Percentiles rank a stretch among this genome's conserved stretches.
Conservation (phyloP, 2,888 invertebrate species). For the Agriopis leucophaearia region DNA sequence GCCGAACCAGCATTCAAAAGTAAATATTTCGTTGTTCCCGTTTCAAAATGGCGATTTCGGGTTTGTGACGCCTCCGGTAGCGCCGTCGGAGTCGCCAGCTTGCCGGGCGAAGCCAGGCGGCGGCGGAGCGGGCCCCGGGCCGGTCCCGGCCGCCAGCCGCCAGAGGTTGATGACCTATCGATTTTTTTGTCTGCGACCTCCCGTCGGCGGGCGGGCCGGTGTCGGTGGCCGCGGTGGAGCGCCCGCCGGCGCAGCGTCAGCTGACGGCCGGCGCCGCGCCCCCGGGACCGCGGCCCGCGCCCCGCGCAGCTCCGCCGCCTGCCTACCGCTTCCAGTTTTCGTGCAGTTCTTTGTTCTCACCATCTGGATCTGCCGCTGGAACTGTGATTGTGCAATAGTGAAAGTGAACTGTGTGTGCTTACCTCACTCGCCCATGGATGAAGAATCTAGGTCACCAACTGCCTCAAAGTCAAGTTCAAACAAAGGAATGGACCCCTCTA, state of each 20-base stretch:
- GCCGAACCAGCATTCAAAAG: constrained; percentile 75
- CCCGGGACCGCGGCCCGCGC: constrained; percentile 51
- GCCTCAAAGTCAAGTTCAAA: constrained; percentile 27
- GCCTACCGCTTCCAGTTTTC: background rate
- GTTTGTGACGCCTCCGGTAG: constrained; percentile 58
- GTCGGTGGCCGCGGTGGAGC: constrained; percentile 65
- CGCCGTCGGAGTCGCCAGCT: constrained; percentile 52
- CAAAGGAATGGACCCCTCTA: constrained; percentile 33
- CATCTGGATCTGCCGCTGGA: constrained; percentile 30
- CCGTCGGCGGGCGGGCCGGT: constrained; percentile 75
- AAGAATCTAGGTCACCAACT: constrained; percentile 44
- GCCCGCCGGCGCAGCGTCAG: constrained; percentile 56
- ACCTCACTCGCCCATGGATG: constrained; percentile 50
- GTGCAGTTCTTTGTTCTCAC: constrained; percentile 62
- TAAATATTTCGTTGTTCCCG: constrained; percentile 86
- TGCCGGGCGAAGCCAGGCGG: constrained; percentile 60
- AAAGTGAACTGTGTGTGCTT: constrained; percentile 56
- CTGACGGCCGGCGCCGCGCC: constrained; percentile 66
- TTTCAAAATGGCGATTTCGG: constrained; percentile 86
- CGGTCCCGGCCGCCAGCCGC: constrained; percentile 73
- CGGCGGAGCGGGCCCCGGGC: constrained; percentile 65
- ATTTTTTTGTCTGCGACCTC: constrained; percentile 86
- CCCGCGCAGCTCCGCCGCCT: constrained; percentile 42
- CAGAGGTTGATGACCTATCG: constrained; percentile 85
- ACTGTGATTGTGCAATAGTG: constrained; percentile 60